These are phyloP conservation scores for Microtus oregoni DNA, from an alignment of 2,113 vertebrate species.

Conservation along the genomic window DNA sequence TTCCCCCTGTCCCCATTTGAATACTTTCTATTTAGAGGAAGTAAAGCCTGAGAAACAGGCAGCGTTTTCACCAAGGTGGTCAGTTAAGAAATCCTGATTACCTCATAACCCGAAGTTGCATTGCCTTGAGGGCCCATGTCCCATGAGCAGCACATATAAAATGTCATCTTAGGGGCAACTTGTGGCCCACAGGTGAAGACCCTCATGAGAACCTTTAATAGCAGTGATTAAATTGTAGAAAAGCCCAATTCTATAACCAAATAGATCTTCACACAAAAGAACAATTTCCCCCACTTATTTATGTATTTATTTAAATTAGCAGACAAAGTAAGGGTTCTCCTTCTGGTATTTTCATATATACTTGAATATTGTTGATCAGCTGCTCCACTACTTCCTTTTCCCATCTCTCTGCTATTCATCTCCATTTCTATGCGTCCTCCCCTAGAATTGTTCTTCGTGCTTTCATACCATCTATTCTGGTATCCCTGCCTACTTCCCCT, in stretches of 20 bases:
- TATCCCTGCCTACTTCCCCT: background rate
- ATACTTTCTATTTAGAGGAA: constrained; percentile 68
- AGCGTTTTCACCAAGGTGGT: constrained; percentile 49
- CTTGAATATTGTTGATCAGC: background rate
- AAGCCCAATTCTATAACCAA: background rate
- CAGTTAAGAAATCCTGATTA: constrained; percentile 74
- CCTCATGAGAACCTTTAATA: background rate
- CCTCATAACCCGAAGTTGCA: constrained; percentile 59
- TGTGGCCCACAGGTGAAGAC: background rate
- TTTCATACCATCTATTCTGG: background rate
- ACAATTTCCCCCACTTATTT: background rate
- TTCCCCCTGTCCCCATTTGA: background rate
- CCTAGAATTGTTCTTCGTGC: background rate
- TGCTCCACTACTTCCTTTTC: too few species aligned
- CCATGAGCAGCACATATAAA: constrained; percentile 45
- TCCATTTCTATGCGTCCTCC: background rate
- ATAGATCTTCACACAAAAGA: constrained; percentile 34
- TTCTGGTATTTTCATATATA: background rate
- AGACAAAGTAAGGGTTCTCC: background rate
- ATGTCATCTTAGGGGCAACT: constrained; percentile 1
- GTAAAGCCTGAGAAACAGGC: constrained; percentile 69
- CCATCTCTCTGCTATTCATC: background rate
- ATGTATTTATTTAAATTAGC: background rate
- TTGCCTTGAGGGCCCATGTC: background rate
- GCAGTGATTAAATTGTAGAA: background rate